Evolutionary conservation across 1,140 invertebrate species (phyloP).

Genomic region (Lordiphosa stackelbergi): DNA sequence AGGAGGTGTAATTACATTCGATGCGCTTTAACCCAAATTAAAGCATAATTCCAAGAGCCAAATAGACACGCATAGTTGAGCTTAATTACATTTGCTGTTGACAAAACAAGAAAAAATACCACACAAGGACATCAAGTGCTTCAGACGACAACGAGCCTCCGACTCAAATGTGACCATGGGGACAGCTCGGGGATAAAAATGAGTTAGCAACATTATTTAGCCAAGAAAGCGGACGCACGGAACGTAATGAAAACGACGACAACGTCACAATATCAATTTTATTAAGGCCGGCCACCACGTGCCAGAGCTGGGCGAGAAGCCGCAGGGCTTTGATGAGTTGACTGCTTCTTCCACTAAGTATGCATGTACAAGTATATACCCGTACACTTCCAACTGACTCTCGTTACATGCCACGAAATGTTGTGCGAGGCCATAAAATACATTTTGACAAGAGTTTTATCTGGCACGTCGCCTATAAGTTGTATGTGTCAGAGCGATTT

Average conservation of each 20-base stretch:
- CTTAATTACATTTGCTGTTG: slow-evolving; percentile 63
- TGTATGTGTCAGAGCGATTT: slow-evolving; percentile 56
- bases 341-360: slow-evolving; percentile 9
- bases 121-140: slow-evolving; percentile 42
- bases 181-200: slow-evolving; percentile 52
- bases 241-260: slow-evolving; percentile 20
- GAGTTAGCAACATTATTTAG: slow-evolving; percentile 67
- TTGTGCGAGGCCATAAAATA: slow-evolving; percentile 53
- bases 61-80: slow-evolving; percentile 24
- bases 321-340: slow-evolving; percentile 45
- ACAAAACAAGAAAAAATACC: slow-evolving; percentile 44
- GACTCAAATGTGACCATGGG: slow-evolving; percentile 51
- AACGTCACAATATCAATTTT: slow-evolving; percentile 40
- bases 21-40: slow-evolving; percentile 62
- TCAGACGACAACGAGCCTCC: slow-evolving; percentile 40
- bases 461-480: slow-evolving; percentile 57
- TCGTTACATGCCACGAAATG: slow-evolving; percentile 16
- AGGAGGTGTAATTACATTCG: slow-evolving; percentile 53
- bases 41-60: slow-evolving; percentile 46
- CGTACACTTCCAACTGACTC: slow-evolving; percentile 2
- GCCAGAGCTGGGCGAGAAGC: slow-evolving; percentile 14
- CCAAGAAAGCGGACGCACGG: slow-evolving; percentile 3
- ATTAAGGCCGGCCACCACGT: slow-evolving; percentile 26
- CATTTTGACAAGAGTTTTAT: slow-evolving; percentile 71
- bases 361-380: slow-evolving; percentile 1